Percentiles rank a stretch among this genome's conserved stretches.
Evolutionary conservation across 2,888 invertebrate genomes (phyloP).

Genomic region (Lasius fuliginosus): DNA sequence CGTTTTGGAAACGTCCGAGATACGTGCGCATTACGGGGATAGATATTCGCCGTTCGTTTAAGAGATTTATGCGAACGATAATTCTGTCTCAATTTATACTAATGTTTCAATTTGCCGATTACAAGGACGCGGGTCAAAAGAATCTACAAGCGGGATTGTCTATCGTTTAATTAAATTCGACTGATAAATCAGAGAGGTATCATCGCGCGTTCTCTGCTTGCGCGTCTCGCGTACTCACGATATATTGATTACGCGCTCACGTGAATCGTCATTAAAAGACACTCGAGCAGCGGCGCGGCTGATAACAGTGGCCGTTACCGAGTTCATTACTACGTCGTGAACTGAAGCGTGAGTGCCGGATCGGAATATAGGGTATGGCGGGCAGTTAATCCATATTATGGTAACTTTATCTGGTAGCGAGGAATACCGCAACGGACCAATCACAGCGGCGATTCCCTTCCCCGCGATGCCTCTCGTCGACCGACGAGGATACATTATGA

Average conservation of each 20-base stretch:
- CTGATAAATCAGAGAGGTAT: conserved; percentile 36
- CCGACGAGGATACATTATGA: conserved; percentile 77
- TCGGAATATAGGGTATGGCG: conserved; percentile 73
- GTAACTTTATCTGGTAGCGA: conserved; percentile 77
- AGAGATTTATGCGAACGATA: conserved; percentile 3
- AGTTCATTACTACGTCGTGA: conserved; percentile 72
- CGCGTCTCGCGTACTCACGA: conserved; percentile 26
- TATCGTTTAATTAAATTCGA: conserved; percentile 45
- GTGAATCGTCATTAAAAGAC: conserved; percentile 70
- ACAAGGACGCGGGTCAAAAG: conserved; percentile 17
- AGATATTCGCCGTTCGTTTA: not conserved
- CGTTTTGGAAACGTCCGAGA: conserved; percentile 15
- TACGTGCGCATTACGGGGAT: not conserved
- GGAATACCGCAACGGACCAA: conserved; percentile 77
- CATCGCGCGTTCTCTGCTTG: not conserved
- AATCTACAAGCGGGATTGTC: conserved; percentile 22
- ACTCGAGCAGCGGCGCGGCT: conserved; percentile 62
- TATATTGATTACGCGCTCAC: conserved; percentile 56
- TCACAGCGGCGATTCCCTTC: conserved; percentile 64
- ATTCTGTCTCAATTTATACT: not conserved
- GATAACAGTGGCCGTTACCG: conserved; percentile 68
- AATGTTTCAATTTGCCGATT: conserved; percentile 29
- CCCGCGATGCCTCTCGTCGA: conserved; percentile 50
- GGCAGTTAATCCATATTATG: conserved; percentile 77
- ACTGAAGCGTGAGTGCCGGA: conserved; percentile 64